These are phyloP conservation scores for Agrypnia vestita DNA, from an alignment of 1,140 invertebrate genomes.

Conservation along the genomic window DNA sequence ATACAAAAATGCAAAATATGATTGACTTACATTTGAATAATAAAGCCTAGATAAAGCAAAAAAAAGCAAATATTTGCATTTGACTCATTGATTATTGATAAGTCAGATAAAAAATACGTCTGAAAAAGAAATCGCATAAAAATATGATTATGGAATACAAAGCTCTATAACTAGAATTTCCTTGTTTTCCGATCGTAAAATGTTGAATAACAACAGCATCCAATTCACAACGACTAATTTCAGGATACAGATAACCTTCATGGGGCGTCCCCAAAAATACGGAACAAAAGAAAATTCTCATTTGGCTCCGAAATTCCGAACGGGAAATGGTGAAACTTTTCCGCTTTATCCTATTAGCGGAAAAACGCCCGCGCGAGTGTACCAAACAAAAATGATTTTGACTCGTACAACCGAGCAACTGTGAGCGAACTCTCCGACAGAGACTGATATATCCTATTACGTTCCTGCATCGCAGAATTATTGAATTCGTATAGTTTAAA, in stretches of 20 bases:
- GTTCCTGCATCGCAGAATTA: background rate
- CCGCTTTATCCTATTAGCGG: constrained; percentile 50
- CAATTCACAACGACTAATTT: constrained; percentile 39
- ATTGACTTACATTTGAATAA: too few species aligned
- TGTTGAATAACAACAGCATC: constrained; percentile 43
- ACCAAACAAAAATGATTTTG: constrained; percentile 49
- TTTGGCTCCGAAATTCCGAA: constrained; percentile 47
- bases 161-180: constrained; percentile 9
- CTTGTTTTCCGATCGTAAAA: constrained; percentile 26
- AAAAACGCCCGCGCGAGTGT: constrained; percentile 40
- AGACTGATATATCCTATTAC: background rate
- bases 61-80: too few species aligned
- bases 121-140: constrained; percentile 25
- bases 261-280: constrained; percentile 19
- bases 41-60: too few species aligned
- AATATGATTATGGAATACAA: constrained; percentile 19
- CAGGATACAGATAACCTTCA: constrained; percentile 33
- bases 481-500: constrained; percentile 34
- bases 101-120: background rate
- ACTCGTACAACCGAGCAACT: constrained; percentile 23
- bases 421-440: constrained; percentile 9
- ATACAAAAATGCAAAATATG: too few species aligned
- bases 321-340: constrained; percentile 48
- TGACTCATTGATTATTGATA: background rate
- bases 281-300: constrained; percentile 52